A percentile compares a stretch with the other conserved stretches of the same genome.
These are phyloP conservation scores for Nansenia antarctica DNA, from an alignment of 2,113 vertebrate genomes.

Conservation along the genomic window DNA sequence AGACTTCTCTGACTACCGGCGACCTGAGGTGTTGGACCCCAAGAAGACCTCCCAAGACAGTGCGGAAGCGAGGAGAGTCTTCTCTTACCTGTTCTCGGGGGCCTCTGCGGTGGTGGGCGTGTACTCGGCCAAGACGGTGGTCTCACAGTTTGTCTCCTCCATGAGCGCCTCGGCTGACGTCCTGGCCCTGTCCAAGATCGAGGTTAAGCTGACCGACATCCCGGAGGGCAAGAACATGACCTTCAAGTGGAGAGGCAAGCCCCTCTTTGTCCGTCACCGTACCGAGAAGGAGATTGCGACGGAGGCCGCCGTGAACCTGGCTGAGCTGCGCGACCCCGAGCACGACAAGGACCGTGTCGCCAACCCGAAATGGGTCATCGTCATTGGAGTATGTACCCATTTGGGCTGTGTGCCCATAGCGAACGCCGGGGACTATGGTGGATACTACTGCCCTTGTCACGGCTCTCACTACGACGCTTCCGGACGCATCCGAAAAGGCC, in stretches of 20 bases:
- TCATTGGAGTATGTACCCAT: slow-evolving; percentile 87
- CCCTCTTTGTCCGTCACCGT: slow-evolving; percentile 89
- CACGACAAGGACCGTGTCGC: slow-evolving; percentile 79
- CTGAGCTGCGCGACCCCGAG: slow-evolving; percentile 84
- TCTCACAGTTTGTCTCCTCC: slow-evolving; percentile 85
- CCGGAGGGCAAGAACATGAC: slow-evolving; percentile 92
- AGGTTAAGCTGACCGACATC: slow-evolving; percentile 88
- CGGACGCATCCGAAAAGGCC: slow-evolving; percentile 90
- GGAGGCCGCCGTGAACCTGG: slow-evolving; percentile 78
- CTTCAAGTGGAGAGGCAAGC: slow-evolving; percentile 93
- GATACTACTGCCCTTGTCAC: slow-evolving; percentile 94
- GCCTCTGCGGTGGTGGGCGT: slow-evolving; percentile 72
- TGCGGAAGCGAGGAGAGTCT: slow-evolving; percentile 76
- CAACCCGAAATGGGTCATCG: slow-evolving; percentile 83
- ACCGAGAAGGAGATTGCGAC: slow-evolving; percentile 82
- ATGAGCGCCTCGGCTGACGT: slow-evolving; percentile 93
- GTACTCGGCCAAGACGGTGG: slow-evolving; percentile 84
- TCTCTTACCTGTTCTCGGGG: slow-evolving; percentile 89
- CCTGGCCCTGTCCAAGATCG: slow-evolving; percentile 88
- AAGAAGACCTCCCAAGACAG: slow-evolving; percentile 79
- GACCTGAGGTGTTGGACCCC: slow-evolving; percentile 74
- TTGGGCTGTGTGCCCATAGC: slow-evolving; percentile 91
- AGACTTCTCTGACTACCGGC: slow-evolving; percentile 86
- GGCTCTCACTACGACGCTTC: slow-evolving; percentile 96
- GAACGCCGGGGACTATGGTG: slow-evolving; percentile 88